Evolutionary conservation across 2,888 invertebrate species (phyloP).

Genomic region (Pachydiplax longipennis): DNA sequence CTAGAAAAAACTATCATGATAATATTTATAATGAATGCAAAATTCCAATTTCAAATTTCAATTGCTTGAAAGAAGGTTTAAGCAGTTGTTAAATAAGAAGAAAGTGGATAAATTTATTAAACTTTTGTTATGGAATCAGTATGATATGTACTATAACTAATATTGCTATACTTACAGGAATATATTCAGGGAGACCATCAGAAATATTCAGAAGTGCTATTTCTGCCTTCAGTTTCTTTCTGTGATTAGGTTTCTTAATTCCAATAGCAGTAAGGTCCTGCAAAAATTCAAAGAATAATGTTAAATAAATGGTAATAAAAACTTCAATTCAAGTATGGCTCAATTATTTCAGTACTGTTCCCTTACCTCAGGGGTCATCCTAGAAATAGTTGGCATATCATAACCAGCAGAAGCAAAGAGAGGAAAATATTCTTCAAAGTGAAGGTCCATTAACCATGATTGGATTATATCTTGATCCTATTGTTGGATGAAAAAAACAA

Average conservation of each 20-base stretch:
- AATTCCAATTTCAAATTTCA: no score
- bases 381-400: slow-evolving; percentile 96
- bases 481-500: slow-evolving; percentile 52
- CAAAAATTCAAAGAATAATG: slow-evolving; percentile 45
- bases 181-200: slow-evolving; percentile 93
- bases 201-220: slow-evolving; percentile 93
- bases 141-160: background rate
- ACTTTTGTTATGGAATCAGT: no score
- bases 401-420: slow-evolving; percentile 95
- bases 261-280: slow-evolving; percentile 71
- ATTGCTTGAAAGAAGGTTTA: no score
- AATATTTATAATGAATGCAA: no score
- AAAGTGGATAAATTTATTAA: no score
- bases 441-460: slow-evolving; percentile 92
- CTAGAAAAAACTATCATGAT: no score
- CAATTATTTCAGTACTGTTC: background rate
- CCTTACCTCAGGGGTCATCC: slow-evolving; percentile 94
- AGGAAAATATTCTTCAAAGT: slow-evolving; percentile 93
- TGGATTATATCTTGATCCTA: slow-evolving; percentile 93
- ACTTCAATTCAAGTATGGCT: background rate
- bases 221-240: slow-evolving; percentile 94
- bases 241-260: slow-evolving; percentile 96
- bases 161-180: slow-evolving; percentile 72
- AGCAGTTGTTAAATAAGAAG: no score
- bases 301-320: background rate